Base-by-base conservation (phyloP, 2,113 vertebrate genomes). In the Bubalus kerabau region DNA sequence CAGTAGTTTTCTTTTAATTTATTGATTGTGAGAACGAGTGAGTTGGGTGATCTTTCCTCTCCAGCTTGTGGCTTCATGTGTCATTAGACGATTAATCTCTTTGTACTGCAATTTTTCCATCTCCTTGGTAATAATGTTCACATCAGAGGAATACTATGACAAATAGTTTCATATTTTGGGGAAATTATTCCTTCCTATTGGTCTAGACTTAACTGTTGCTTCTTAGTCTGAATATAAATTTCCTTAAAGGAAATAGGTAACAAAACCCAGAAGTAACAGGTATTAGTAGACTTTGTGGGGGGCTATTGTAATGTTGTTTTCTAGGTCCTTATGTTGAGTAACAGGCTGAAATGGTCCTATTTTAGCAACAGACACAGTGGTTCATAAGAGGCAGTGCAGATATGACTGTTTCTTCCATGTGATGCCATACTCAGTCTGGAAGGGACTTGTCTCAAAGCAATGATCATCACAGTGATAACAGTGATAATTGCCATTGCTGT, bases 31-130 rank as follows among this genome's bases (percentile, higher is more conserved):
- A 87, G n/a, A 89, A 88, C 21, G 54, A 84, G 8, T 48, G 19
- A 85, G 54, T 71, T 71, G 2, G 11, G 23, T 87, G 24, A 15
- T 84, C 30, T 52, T 90, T 90, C 43, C 46, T 90, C 62, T 81
- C 87, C 24, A 90, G 23, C 13, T 32, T 46, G 36, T 90, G 52
- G 56, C 5, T 94, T 5, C 6, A 30, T 56, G 16, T 56, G 16
- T 21, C 36, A 28, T 88, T 71, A 97, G 50, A 71, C 19, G 90
- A 93, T 93, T 89, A 96, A 80, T 54, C 52, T 96, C 40, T 85
- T 71, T 88, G 56, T n/a, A 46, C 52, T 90, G 92, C 12, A 85
- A 2, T 76, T 76, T 96, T 90, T 86, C 30, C 28, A 76, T 82
- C 26, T 52, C 5, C 9, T 95, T 95, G 21, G 1, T 71, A 59